A percentile compares a stretch with the other conserved stretches of the same genome.
Evolutionary conservation across 2,113 vertebrate genomes (phyloP).

Genomic region (Eptesicus fuscus): DNA sequence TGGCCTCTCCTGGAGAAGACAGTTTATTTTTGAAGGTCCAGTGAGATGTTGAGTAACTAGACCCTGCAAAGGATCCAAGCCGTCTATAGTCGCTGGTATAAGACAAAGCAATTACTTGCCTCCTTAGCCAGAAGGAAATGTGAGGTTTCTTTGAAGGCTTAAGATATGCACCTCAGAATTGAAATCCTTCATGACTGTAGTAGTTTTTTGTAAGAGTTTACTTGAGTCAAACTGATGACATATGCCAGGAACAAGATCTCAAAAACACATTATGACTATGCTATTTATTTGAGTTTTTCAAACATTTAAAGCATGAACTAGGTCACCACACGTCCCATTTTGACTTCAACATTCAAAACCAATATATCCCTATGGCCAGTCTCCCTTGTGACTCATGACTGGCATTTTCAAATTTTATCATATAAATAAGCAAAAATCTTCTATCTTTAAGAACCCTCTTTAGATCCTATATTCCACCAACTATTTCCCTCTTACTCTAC

Average conservation of each 20-base stretch:
- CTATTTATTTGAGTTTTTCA: constrained; percentile 1
- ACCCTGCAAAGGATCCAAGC: background rate
- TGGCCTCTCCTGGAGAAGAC: background rate
- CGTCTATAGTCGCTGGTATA: background rate
- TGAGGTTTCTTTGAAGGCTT: background rate
- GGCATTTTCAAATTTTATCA: background rate
- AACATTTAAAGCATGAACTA: background rate
- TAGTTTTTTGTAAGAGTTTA: too few relatives aligned
- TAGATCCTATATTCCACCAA: background rate
- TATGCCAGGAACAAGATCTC: background rate
- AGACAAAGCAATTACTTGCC: constrained; percentile 50
- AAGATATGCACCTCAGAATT: background rate
- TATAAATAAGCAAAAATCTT: background rate
- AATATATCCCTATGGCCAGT: background rate
- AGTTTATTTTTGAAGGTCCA: constrained; percentile 34
- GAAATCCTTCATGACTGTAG: background rate
- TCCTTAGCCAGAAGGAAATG: background rate
- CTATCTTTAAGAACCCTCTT: background rate
- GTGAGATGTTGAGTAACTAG: constrained; percentile 14
- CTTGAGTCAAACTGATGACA: too few relatives aligned
- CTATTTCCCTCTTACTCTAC: background rate
- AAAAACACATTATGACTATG: background rate
- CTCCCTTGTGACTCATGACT: background rate
- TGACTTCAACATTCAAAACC: background rate
- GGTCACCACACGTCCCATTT: background rate